Base-by-base conservation (phyloP, 2,797 vertebrate genomes). In the Syncerus caffer region DNA sequence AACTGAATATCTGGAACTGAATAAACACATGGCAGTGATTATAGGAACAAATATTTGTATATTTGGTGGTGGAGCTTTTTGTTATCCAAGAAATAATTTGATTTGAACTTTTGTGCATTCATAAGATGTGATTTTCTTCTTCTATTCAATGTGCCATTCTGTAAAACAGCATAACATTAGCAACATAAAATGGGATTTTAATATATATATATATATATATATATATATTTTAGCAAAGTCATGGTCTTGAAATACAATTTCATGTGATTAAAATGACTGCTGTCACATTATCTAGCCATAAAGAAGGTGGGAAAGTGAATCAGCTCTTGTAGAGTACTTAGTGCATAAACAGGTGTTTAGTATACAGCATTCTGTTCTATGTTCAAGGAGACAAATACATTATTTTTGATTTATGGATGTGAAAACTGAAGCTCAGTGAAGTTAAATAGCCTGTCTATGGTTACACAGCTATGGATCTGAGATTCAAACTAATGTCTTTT, bases 1-100 rank as follows among this genome's bases (percentile, higher is more conserved):
- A 98, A 98, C 84, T 96, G 97, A 97, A 96, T 96, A 96, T 97
- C 90, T 94, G 91, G 84, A 98, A 50, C 85, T 98, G 71, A 95
- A n/a, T 11, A 93, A 88, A 97, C 85, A 58, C 85, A 87, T 67
- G 50, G 34, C 23, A 58, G 13, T 94, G 27, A 85, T 93, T 80
- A 58, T 67, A 85, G 93, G 25, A 93, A 93, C n/a, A 3, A 64
- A 85, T 90, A 38, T 84, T 89, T 95, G 38, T 91, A 0, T 93
- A 60, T 93, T 89, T 96, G 9, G 23, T 93, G 3, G 7, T 62
- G 45, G 85, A 90, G 34, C 7, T 42, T 93, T 92, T 55, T 91
- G 45, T 67, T 80, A 85, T 58, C 34, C 17, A 84, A 71, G 19
- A 93, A 95, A 79, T 51, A 85, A 53, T 92, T 97, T 85, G 25